Evolutionary conservation across 2,113 vertebrate species (phyloP).

Genomic region (Halichoerus grypus): DNA sequence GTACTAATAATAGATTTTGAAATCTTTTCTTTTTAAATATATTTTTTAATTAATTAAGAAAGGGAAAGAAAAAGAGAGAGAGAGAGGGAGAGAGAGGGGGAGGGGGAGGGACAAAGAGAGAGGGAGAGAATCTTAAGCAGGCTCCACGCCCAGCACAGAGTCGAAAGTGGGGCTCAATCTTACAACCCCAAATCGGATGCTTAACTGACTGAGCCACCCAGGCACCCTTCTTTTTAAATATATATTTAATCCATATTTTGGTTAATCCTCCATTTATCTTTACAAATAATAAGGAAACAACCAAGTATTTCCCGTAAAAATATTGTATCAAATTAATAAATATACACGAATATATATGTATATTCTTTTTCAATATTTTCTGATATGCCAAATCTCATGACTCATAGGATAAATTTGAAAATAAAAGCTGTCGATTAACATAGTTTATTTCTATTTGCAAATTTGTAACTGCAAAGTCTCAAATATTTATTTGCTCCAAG

Average conservation of each 20-base stretch:
- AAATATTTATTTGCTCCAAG: background rate
- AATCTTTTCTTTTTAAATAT: background rate
- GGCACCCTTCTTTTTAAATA: background rate
- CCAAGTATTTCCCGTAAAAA: background rate
- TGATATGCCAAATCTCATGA: background rate
- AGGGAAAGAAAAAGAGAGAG: background rate
- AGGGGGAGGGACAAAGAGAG: background rate
- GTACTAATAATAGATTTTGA: background rate
- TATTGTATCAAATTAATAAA: background rate
- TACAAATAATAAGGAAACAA: background rate
- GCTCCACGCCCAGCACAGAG: background rate
- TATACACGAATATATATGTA: background rate
- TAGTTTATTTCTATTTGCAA: background rate
- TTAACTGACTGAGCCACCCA: background rate
- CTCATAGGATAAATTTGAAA: background rate
- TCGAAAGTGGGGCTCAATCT: background rate
- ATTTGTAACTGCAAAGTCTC: background rate
- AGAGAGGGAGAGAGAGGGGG: background rate
- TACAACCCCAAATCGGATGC: background rate
- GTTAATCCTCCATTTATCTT: background rate
- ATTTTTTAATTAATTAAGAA: background rate
- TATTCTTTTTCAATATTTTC: background rate
- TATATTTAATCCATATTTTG: background rate
- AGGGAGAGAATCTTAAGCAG: background rate
- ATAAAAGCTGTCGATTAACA: background rate